Evolutionary conservation across 2,797 vertebrate genomes (phyloP), one percentile per base, ranked within the genome.

Genomic region (Hydrophis major): DNA sequence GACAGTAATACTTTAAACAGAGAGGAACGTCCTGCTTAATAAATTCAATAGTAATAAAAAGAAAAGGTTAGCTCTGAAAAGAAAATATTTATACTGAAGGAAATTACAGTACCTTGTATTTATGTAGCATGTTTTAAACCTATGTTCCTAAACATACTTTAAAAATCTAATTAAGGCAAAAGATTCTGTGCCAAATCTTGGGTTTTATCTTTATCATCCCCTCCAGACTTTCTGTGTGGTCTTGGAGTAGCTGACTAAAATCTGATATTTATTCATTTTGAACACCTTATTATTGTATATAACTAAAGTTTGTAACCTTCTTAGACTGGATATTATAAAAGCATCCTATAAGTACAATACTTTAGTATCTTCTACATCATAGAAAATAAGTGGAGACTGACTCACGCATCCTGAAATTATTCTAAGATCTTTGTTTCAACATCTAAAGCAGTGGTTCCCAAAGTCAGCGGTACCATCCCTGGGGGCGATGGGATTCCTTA

Each of bases 81-180:
- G 92, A 95, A 97, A 97, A 97, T 96, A 97, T 97, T 97, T 97
- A 96, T 94, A 94, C 56, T 96, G 93, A 94, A 96, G 94, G 55
- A 86, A 96, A 96, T 95, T 93, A 91, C 59, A 96, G 95, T 78
- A 91, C 69, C 69, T 86, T 89, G 55, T 91, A 91, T 93, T 96
- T 95, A 96, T 94, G 83, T 22, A 89, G 86, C 89, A 95, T 90
- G 95, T 95, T 96, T 94, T 91, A 96, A 92, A 78, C 93, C 91
- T 93, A 95, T 57, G 69, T 91, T 93, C 25, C 90, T 91, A 91
- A 61, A 91, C 95, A 95, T 94, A 90, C 86, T 96, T 95, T 96
- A 95, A 93, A 96, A 95, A 94, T 97, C 93, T 95, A 95, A 95
- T 95, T 92, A 95, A 78, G 90, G 92, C 16, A 7, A 89, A 95